Base-by-base conservation (phyloP, 1,140 invertebrate species). In the Aphis craccivora region DNA sequence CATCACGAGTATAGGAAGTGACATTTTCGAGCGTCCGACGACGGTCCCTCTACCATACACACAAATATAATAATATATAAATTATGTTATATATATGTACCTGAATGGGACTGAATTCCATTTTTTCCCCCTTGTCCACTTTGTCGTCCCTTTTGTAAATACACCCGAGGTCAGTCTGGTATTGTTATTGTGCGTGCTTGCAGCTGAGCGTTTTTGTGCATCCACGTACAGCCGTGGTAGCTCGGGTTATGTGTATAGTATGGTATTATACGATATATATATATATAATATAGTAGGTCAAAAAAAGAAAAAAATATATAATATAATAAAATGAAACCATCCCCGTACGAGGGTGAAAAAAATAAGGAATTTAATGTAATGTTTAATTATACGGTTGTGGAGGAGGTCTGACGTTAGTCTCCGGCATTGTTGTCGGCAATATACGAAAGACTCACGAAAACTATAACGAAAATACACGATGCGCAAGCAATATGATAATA, bases 331-430 rank as follows among this genome's bases (percentile, higher is more conserved):
- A 91, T 48, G 76, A 92, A 92, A 92, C 51, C 91, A 84, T 84
- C 91, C 45, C 91, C 76, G 48, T 4, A 35, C 35, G 45, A 37
- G 37, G 51, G 48, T 48, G n/a, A 30, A 81, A 48, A 84, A 92
- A 30, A 84, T 37, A 40, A 51, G n/a, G 81, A 92, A 84, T 84
- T 84, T 83, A 92, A 92, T 83, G 83, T 92, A 81, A 92, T 84
- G 48, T 92, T 92, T 92, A 92, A 92, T 92, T 92, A 92, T 92
- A 92, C 91, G 76, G 91, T 92, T 84, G 35, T 20, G 67, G 45
- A 92, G 76, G 91, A 35, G 91, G 91, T 92, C 91, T 30, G 30
- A 22, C 11, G 5, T 40, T 76, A n/a, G 30, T 83, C 9, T n/a
- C 48, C 14, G 48, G 48, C 48, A 91, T 91, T 91, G 90, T 35